phyloP scores from a whole-genome alignment of 2,113 vertebrate species.

The Taurulus bubalis region DNA sequence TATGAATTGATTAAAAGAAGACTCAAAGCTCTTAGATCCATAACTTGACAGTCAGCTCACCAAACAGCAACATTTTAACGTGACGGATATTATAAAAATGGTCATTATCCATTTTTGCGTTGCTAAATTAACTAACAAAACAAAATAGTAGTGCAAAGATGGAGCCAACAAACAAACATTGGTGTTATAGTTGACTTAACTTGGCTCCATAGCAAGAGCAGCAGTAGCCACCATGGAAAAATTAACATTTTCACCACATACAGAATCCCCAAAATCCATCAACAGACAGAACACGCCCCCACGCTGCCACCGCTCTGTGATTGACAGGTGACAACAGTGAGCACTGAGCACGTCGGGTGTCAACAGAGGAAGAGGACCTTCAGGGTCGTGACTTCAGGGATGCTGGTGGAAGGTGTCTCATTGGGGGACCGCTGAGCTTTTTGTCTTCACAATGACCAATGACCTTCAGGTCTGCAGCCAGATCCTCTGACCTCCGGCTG shows the following conservation, averaged over 20 bases:
- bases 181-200: too few relatives aligned
- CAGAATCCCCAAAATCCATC: background rate
- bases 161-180: too few relatives aligned
- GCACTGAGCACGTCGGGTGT: background rate
- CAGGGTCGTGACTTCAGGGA: background rate
- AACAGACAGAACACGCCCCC: background rate
- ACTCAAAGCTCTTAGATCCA: background rate
- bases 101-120: background rate
- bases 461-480: conserved; percentile 52
- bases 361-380: background rate
- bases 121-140: background rate
- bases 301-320: background rate
- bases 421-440: conserved; percentile 12
- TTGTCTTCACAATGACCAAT: conserved; percentile 50
- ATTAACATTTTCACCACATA: too few relatives aligned
- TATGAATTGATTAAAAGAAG: background rate
- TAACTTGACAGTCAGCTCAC: background rate
- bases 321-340: background rate
- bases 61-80: background rate
- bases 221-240: too few relatives aligned
- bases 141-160: too few relatives aligned
- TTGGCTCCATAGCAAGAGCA: background rate
- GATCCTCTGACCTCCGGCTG: conserved; percentile 43
- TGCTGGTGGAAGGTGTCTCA: background rate
- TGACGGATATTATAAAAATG: background rate